These are phyloP conservation scores for Euplexia lucipara DNA, from an alignment of 2,888 invertebrate species.

Conservation along the genomic window DNA sequence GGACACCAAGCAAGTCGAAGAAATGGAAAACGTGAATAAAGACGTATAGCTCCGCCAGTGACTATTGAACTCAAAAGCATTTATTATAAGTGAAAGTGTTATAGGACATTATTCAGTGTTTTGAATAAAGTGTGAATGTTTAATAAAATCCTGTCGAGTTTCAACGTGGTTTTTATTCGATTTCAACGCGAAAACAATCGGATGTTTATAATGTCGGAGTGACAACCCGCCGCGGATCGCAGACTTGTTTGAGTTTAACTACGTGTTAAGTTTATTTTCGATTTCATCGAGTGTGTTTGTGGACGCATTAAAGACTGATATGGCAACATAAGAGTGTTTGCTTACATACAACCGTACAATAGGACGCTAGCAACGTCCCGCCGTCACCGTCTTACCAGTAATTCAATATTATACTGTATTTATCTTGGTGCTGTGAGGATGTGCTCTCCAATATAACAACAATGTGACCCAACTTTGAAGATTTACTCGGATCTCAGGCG, in stretches of 20 bases:
- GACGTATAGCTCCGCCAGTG: conserved; percentile 64
- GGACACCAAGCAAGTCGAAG: conserved; percentile 72
- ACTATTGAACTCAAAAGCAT: conserved; percentile 66
- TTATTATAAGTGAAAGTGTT: conserved; percentile 73
- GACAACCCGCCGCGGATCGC: conserved; percentile 57
- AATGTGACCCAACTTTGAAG: conserved; percentile 67
- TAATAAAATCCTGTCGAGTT: conserved; percentile 62
- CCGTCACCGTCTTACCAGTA: conserved; percentile 66
- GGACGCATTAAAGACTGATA: conserved; percentile 81
- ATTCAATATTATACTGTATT: conserved; percentile 75
- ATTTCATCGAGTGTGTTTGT: conserved; percentile 79
- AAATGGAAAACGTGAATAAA: conserved; percentile 71
- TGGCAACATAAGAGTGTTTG: conserved; percentile 86
- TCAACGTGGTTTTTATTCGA: conserved; percentile 56
- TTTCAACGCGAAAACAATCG: conserved; percentile 53
- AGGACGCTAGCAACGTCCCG: conserved; percentile 71
- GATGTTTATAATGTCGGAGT: conserved; percentile 62
- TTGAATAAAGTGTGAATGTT: conserved; percentile 66
- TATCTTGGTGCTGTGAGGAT: conserved; percentile 71
- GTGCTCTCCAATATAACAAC: conserved; percentile 66
- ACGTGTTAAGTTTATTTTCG: conserved; percentile 79
- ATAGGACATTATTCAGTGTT: conserved; percentile 69
- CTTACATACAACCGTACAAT: conserved; percentile 82
- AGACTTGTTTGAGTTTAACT: conserved; percentile 75
- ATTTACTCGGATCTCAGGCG: conserved; percentile 36